A percentile compares a stretch with the other conserved stretches of the same genome.
Evolutionary conservation across 2,113 vertebrate genomes (phyloP).

Genomic region (Tachycineta bicolor): DNA sequence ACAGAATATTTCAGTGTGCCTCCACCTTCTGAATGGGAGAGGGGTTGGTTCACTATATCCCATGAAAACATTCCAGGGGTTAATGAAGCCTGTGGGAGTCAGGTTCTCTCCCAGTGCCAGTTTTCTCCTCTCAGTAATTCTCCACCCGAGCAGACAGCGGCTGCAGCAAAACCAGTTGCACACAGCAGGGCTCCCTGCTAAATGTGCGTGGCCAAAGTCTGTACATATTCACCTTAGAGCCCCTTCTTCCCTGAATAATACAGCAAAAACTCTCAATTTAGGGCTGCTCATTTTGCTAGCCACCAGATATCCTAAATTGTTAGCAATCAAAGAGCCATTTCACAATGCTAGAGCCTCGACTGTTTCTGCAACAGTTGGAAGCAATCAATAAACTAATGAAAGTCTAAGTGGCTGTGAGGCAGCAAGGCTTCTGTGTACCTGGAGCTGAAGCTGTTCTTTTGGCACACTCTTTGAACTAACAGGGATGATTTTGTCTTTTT

Average conservation of each 20-base stretch:
- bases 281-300: not conserved
- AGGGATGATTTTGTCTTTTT: not conserved
- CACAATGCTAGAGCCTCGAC: not conserved
- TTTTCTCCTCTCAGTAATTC: not conserved
- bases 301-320: not conserved
- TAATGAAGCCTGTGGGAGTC: not conserved
- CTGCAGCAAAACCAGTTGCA: not conserved
- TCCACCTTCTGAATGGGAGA: not conserved
- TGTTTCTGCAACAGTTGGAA: conserved; percentile 19
- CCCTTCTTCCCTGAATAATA: not conserved
- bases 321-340: not conserved
- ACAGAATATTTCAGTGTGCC: not conserved
- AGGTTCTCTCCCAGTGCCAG: not conserved
- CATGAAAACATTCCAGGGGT: not conserved
- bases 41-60: not conserved
- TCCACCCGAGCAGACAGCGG: not conserved
- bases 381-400: conserved; percentile 56
- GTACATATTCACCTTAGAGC: not conserved
- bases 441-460: conserved; percentile 16
- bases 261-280: not conserved
- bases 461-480: conserved; percentile 20
- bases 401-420: conserved; percentile 1
- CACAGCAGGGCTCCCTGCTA: not conserved
- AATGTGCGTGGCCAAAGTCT: not conserved
- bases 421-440: not conserved